Base-by-base conservation (phyloP, 2,888 invertebrate genomes). In the Timema cristinae region DNA sequence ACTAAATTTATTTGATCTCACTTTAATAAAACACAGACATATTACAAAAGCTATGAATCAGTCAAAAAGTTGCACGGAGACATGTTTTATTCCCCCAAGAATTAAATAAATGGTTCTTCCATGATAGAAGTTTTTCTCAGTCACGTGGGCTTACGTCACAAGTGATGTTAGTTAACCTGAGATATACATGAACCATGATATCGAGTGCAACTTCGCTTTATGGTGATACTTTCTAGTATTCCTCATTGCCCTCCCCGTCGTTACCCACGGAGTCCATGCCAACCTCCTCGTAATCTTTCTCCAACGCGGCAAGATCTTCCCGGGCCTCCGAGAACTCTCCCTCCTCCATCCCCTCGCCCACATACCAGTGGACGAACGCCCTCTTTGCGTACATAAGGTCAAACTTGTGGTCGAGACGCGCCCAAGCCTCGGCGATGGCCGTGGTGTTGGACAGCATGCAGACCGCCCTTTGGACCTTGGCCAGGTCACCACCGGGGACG, bases 401-500 rank as follows among this genome's bases (percentile, higher is more conserved):
- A 84, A 97, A 95, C 85, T 96, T 97, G 85, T 95, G 95, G 85
- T 97, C 96, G 75, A 97, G 88, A 80, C 97, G 91, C 32, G 95
- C 95, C 97, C 97, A 97, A 61, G 97, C 97, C 83, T 97, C 96
- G 47, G 95, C 90, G 79, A 95, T 94, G 77, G 95, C 94, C 16
- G 95, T 97, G 7, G 95, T 96, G 83, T 97, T 97, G 82, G 95
- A 95, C 87, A 97, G 88, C 97, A 97, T 97, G 90, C 97, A 98
- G 48, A 98, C 96, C 77, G 97, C 96, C 79, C 97, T 91, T 83
- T 95, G 94, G 51, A 97, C 95, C 86, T 95, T 96, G 76, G 97
- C 96, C 83, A 95, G 76, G 77, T 83, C 84, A 13, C 82, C 82
- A 2, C 82, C 83, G 10, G 86, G 85, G 50, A 86, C 84, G 32